These are phyloP conservation scores for Nyctibius bracteatus DNA, from an alignment of 2,113 vertebrate species.

Conservation along the genomic window DNA sequence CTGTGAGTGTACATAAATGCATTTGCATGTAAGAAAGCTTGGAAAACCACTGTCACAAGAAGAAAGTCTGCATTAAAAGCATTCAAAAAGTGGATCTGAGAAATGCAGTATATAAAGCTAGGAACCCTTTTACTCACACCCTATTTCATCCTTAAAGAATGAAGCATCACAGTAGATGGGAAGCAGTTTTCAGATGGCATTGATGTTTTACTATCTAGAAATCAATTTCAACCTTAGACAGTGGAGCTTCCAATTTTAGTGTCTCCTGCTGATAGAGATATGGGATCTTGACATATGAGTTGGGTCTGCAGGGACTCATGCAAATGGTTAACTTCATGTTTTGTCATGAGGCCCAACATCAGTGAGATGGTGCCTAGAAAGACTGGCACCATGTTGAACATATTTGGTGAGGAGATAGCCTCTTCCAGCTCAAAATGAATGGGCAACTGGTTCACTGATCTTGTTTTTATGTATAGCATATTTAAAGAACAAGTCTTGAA, in stretches of 20 bases:
- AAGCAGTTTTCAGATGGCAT: not conserved
- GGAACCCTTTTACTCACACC: not conserved
- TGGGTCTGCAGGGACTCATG: not conserved
- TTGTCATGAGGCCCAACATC: not conserved
- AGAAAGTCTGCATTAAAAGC: not conserved
- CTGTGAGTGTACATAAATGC: not conserved
- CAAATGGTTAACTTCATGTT: not conserved
- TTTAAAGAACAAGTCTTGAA: not conserved
- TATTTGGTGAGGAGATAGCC: not conserved
- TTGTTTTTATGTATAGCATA: not conserved
- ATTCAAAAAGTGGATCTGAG: not conserved
- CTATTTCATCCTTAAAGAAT: not conserved
- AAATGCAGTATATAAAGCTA: not conserved
- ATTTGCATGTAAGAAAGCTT: not conserved
- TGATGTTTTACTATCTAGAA: slow-evolving; percentile 4
- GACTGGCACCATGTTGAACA: not conserved
- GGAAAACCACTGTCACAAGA: not conserved
- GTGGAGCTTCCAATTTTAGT: not conserved
- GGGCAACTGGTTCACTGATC: not conserved
- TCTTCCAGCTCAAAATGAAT: not conserved
- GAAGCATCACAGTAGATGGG: not conserved
- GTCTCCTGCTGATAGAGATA: not conserved
- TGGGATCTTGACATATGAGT: fast-evolving
- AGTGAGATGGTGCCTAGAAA: not conserved
- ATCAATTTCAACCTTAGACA: not conserved